These are phyloP conservation scores for Rhopalosiphum maidis DNA, from an alignment of 1,140 invertebrate species.

Conservation along the genomic window DNA sequence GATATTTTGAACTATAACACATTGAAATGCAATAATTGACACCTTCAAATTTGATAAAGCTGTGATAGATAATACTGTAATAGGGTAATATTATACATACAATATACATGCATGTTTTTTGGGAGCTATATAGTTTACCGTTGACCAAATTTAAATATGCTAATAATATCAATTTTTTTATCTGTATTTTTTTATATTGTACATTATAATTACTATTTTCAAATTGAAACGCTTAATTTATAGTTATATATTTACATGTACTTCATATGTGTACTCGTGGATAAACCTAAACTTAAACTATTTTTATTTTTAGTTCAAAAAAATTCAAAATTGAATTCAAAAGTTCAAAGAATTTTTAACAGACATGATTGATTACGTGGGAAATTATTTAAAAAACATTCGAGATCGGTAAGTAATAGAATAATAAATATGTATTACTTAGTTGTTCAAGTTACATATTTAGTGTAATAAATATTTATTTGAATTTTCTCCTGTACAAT, in stretches of 20 bases:
- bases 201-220: neutral
- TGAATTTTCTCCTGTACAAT: neutral
- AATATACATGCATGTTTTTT: neutral
- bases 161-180: neutral
- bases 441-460: neutral
- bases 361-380: slow-evolving; percentile 81
- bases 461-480: neutral
- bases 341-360: slow-evolving; percentile 80
- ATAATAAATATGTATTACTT: neutral
- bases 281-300: neutral
- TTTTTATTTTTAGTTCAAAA: neutral
- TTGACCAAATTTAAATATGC: neutral
- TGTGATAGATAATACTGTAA: too few relatives aligned
- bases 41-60: too few relatives aligned
- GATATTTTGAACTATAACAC: too few relatives aligned
- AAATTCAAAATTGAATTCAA: slow-evolving; percentile 73
- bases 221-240: neutral
- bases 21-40: too few relatives aligned
- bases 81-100: too few relatives aligned
- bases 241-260: neutral
- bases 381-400: slow-evolving; percentile 84
- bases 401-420: slow-evolving; percentile 73
- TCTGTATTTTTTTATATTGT: neutral
- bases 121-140: neutral
- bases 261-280: neutral